These are phyloP conservation scores for Pangasius mekongensis DNA, from an alignment of 2,797 vertebrate species.

Conservation along the genomic window DNA sequence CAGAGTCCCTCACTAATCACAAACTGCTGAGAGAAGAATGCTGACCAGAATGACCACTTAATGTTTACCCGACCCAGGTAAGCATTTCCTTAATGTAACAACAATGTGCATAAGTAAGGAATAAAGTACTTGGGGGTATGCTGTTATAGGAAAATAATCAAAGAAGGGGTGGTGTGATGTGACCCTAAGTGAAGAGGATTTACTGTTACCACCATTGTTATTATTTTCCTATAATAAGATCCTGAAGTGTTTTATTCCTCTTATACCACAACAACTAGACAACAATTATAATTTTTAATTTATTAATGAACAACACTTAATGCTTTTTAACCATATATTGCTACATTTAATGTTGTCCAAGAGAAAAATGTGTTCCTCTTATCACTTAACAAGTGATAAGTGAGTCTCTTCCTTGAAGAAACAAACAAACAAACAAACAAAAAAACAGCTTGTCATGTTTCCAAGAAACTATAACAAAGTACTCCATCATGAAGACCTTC, in stretches of 20 bases:
- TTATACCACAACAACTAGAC: too few relatives aligned
- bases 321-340: background rate
- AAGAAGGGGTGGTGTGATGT: background rate
- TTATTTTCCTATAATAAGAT: background rate
- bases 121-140: background rate
- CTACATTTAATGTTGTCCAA: background rate
- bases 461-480: background rate
- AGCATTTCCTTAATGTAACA: background rate
- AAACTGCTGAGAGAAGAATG: background rate
- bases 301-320: too few relatives aligned
- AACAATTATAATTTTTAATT: too few relatives aligned
- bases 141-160: constrained; percentile 10
- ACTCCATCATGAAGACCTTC: background rate
- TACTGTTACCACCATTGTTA: background rate
- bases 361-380: background rate
- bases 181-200: background rate
- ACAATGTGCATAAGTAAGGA: background rate
- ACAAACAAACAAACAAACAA: too few relatives aligned
- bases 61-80: background rate
- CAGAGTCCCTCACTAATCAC: background rate
- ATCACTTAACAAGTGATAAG: background rate
- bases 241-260: too few relatives aligned
- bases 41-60: background rate
- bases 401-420: too few relatives aligned
- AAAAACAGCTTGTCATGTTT: background rate